Evolutionary conservation across 2,888 invertebrate species (phyloP), one percentile per base, ranked within the genome.

Genomic region (Anagyrus pseudococci): DNA sequence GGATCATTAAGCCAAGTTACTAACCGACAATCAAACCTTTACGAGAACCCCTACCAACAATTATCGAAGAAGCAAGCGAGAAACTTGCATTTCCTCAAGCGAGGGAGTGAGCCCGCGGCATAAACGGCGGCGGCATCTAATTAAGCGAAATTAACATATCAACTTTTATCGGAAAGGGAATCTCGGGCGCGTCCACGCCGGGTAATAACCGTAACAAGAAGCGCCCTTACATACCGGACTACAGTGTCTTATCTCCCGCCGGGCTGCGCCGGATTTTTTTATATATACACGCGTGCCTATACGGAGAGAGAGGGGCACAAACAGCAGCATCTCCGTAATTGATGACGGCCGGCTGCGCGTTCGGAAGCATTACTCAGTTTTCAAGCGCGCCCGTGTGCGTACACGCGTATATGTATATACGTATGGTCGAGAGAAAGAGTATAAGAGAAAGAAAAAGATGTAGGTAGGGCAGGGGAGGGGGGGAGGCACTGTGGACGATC

Each of bases 321-420:
- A n/a, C n/a, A n/a, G n/a, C n/a, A n/a, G n/a, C n/a, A n/a, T n/a
- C n/a, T n/a, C n/a, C 17, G 48, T 54, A 60, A 60, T 54, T 49
- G 60, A 48, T 26, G 59, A 60, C 4, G 47, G 48, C 47, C 37
- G 7, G 13, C 6, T 33, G 33, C 8, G 17, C 4, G 20, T 48
- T 49, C 54, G 48, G 53, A 54, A 54, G 54, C 53, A 47, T 53
- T 48, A 41, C 54, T 48, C 47, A 60, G 41, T 54, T 54, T 60
- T 54, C 53, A 29, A 23, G 44, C 20, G 10, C 44, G 44, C 44
- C 19, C 8, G 19, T 19, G 20, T 8, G 8, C 10, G 3, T 13
- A 2, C 44, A 7, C 20, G 53, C 53, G 19, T 2, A 8, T 29
- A 37, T 37, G 33, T 15, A 15, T 8, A 37, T 15, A 37, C 15